These are phyloP conservation scores for Herpetotheres cachinnans DNA, from an alignment of 2,113 vertebrate species.

Conservation along the genomic window DNA sequence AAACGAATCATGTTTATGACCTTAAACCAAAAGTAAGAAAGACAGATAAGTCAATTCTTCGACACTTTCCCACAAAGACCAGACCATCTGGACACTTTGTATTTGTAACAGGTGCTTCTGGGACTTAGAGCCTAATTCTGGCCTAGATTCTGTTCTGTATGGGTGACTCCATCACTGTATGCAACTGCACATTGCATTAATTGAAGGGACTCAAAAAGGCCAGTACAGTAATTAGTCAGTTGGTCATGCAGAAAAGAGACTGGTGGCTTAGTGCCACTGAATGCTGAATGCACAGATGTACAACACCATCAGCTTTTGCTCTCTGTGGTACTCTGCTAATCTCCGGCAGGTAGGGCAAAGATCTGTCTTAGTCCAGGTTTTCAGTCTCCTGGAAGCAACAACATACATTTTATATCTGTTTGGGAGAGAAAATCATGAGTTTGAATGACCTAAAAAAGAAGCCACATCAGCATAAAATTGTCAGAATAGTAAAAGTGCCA, in stretches of 20 bases:
- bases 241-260: conserved; percentile 82
- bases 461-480: conserved; percentile 43
- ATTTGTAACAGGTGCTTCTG: conserved; percentile 82
- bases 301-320: conserved; percentile 62
- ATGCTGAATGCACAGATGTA: conserved; percentile 78
- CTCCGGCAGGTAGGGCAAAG: conserved; percentile 72
- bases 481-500: conserved; percentile 36
- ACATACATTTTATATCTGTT: conserved; percentile 68
- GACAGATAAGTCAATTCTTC: conserved; percentile 75
- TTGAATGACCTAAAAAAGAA: conserved; percentile 37
- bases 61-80: conserved; percentile 72
- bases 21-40: conserved; percentile 73
- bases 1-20: conserved; percentile 68
- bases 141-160: conserved; percentile 74
- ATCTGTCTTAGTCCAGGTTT: conserved; percentile 70
- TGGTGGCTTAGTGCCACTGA: conserved; percentile 74
- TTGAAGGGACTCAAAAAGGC: conserved; percentile 79
- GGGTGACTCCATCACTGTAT: conserved; percentile 76
- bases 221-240: conserved; percentile 82
- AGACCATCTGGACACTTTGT: conserved; percentile 78
- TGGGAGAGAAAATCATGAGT: conserved; percentile 6
- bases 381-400: conserved; percentile 69
- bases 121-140: conserved; percentile 77
- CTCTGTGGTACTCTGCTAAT: conserved; percentile 64
- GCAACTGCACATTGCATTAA: conserved; percentile 81